phyloP scores from a whole-genome alignment of 2,113 vertebrate species.

The rabbit (Oryctolagus cuniculus) region mOryCun1.1 NC_091434.1:170561501-170562000 shows the following conservation, averaged over 20 bases:
- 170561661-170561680: background rate
- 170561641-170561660: background rate
- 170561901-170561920: conserved; percentile 12
- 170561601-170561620: no score
- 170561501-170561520: no score
- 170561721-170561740: background rate
- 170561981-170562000: background rate
- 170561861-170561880: background rate
- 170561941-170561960: conserved; percentile 26
- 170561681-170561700: background rate
- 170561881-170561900: background rate
- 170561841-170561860: background rate
- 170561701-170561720: background rate
- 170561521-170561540: no score
- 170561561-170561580: no score
- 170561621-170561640: background rate
- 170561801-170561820: background rate
- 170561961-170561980: background rate
- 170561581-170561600: no score
- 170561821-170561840: background rate
- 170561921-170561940: background rate
- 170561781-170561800: background rate
- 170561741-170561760: background rate
- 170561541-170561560: no score
- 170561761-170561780: background rate